These are phyloP conservation scores for Hyposoter didymator DNA, from an alignment of 2,888 invertebrate species.

Conservation along the genomic window DNA sequence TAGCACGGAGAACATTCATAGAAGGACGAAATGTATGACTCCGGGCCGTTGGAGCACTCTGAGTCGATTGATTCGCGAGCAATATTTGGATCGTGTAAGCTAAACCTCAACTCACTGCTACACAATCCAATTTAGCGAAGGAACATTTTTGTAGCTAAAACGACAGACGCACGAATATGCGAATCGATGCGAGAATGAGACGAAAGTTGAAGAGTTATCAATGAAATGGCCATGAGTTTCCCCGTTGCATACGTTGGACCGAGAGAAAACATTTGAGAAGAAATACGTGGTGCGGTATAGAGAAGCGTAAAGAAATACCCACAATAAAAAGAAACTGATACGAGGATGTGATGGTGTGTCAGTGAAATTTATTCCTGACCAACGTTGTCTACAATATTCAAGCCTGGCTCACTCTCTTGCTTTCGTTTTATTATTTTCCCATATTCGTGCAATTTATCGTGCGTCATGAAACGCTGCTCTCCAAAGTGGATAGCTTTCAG, in stretches of 20 bases:
- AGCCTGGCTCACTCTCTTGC: slow-evolving; percentile 11
- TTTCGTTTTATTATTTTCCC: slow-evolving; percentile 4
- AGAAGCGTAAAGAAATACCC: slow-evolving; percentile 1
- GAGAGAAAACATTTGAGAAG: not conserved
- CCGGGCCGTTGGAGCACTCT: slow-evolving; percentile 15
- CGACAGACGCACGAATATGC: slow-evolving; percentile 9
- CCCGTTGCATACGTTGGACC: not conserved
- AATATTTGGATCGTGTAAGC: slow-evolving; percentile 50
- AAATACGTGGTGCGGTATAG: not conserved
- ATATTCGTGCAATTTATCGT: slow-evolving; percentile 27
- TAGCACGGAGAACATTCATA: not conserved
- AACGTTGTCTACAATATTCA: slow-evolving; percentile 6
- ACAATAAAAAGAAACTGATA: slow-evolving; percentile 13
- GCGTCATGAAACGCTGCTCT: slow-evolving; percentile 17
- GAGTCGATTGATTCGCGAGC: slow-evolving; percentile 47
- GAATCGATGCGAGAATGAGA: not conserved
- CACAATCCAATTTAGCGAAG: slow-evolving; percentile 44
- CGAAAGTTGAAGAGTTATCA: not conserved
- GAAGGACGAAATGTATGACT: slow-evolving; percentile 12
- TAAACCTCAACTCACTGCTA: slow-evolving; percentile 14
- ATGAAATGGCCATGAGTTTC: slow-evolving; percentile 59
- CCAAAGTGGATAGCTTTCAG: not conserved
- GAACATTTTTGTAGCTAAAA: slow-evolving; percentile 6
- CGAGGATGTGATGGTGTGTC: slow-evolving; percentile 8
- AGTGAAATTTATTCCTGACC: slow-evolving; percentile 51